These are phyloP conservation scores for Pelobates fuscus DNA, from an alignment of 2,113 vertebrate species.

Conservation along the genomic window DNA sequence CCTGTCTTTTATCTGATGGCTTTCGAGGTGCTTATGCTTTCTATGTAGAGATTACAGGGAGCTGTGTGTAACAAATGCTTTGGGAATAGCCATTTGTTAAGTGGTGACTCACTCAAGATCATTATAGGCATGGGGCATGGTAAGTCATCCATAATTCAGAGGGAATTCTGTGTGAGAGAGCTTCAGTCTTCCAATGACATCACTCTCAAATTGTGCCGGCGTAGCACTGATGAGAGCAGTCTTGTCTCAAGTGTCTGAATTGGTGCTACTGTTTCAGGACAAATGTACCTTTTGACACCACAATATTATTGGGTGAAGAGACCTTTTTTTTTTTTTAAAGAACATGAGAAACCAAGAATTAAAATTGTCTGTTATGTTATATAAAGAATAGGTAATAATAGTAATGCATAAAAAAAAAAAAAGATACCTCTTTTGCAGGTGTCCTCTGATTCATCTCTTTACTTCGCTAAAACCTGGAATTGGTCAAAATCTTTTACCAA, in stretches of 20 bases:
- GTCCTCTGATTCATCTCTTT: too few relatives aligned
- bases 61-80: slow-evolving; percentile 41
- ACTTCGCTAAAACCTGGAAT: too few relatives aligned
- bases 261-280: neutral
- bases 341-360: too few relatives aligned
- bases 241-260: slow-evolving; percentile 36
- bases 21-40: slow-evolving; percentile 10
- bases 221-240: slow-evolving; percentile 5
- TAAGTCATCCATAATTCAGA: slow-evolving; percentile 44
- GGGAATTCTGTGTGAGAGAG: slow-evolving; percentile 29
- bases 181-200: slow-evolving; percentile 36
- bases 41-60: slow-evolving; percentile 14
- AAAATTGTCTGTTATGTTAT: too few relatives aligned
- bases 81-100: slow-evolving; percentile 47
- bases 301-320: too few relatives aligned
- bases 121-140: slow-evolving; percentile 17
- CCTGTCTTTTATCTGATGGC: slow-evolving; percentile 10
- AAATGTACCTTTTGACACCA: too few relatives aligned
- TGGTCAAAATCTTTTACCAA: too few relatives aligned
- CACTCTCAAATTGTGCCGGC: slow-evolving; percentile 13
- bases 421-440: too few relatives aligned
- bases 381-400: too few relatives aligned
- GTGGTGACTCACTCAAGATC: slow-evolving; percentile 43
- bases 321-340: too few relatives aligned
- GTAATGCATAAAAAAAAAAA: too few relatives aligned